These are phyloP conservation scores for Hemiprocne comata DNA, from an alignment of 2,113 vertebrate genomes.

Conservation along the genomic window DNA sequence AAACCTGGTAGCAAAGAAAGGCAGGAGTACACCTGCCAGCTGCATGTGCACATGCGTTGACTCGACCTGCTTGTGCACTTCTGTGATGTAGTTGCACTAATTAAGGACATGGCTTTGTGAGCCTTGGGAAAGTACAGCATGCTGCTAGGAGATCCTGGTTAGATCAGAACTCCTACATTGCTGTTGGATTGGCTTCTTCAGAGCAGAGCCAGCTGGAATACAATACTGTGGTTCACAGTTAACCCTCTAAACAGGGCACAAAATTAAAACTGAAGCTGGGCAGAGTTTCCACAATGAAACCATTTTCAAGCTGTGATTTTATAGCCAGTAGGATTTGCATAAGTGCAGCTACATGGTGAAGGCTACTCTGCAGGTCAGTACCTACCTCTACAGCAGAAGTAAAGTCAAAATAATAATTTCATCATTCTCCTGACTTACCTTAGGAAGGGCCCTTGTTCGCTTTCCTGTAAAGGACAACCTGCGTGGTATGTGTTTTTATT, in stretches of 20 bases:
- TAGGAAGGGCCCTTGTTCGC: neutral
- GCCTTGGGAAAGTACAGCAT: neutral
- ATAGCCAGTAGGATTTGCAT: neutral
- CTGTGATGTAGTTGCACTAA: neutral
- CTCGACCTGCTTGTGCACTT: fast-evolving
- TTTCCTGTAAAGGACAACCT: neutral
- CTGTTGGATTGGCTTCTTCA: neutral
- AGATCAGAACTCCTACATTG: neutral
- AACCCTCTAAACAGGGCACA: conserved; percentile 19
- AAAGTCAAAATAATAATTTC: neutral
- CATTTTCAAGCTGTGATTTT: neutral
- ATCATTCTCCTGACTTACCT: neutral
- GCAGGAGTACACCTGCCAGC: too few species aligned
- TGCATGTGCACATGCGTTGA: neutral
- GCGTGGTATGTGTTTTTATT: neutral
- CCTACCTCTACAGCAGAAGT: fast-evolving
- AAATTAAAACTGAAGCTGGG: neutral
- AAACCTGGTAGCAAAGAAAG: neutral
- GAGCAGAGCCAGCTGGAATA: conserved; percentile 35
- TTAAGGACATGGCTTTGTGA: neutral
- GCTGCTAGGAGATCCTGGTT: neutral
- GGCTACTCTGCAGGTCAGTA: neutral
- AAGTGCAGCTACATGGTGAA: fast-evolving
- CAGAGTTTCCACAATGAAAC: neutral
- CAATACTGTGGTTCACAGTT: neutral